phyloP scores from a whole-genome alignment of 2,797 vertebrate genomes.

The Oreochromis grahami region DNA sequence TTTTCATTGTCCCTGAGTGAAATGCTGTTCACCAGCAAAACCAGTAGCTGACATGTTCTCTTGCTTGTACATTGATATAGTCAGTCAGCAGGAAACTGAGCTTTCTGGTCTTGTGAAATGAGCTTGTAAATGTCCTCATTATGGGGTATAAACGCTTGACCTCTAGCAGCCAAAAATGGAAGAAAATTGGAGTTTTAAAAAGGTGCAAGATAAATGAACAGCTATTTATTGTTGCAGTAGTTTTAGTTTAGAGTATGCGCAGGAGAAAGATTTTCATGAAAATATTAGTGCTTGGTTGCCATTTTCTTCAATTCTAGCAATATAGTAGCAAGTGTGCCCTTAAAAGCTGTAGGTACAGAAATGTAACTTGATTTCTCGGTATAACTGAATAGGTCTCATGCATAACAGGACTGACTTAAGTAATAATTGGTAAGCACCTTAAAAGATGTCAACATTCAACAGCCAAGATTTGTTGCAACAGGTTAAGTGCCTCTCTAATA shows the following conservation, averaged over 20 bases:
- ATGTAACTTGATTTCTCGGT: not conserved
- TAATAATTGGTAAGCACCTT: not conserved
- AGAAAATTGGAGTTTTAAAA: not conserved
- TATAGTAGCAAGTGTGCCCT: not conserved
- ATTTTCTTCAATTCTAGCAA: not conserved
- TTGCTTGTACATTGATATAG: slow-evolving; percentile 19
- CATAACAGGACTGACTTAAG: not conserved
- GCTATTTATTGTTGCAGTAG: not conserved
- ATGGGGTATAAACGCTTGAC: slow-evolving; percentile 6
- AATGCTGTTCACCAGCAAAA: not conserved
- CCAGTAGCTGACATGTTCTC: not conserved
- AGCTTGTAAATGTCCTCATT: slow-evolving; percentile 38
- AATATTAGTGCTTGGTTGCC: not conserved
- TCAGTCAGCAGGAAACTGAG: slow-evolving; percentile 1
- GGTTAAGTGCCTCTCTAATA: not conserved
- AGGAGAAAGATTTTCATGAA: not conserved
- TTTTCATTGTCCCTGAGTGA: not conserved
- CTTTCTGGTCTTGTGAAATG: slow-evolving; percentile 20
- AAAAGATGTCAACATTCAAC: not conserved
- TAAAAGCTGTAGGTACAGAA: not conserved
- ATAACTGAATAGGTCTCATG: not conserved
- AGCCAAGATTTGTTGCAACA: not conserved
- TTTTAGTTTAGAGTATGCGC: not conserved
- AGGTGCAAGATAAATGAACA: not conserved
- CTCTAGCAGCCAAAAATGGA: not conserved